These are phyloP conservation scores for Schizothorax lantsangensis DNA, from an alignment of 2,797 vertebrate genomes.

Conservation along the genomic window DNA sequence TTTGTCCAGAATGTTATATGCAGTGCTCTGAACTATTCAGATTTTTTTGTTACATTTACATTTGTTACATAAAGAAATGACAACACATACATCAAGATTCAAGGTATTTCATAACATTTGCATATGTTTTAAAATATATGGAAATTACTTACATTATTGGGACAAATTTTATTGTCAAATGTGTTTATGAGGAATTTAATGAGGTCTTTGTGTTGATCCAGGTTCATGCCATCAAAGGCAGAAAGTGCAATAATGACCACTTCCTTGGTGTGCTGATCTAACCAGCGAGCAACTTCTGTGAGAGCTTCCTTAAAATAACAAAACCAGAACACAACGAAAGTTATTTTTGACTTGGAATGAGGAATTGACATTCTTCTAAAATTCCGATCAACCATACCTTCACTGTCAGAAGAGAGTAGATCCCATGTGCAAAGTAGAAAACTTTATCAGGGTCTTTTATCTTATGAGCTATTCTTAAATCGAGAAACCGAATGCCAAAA, in stretches of 20 bases:
- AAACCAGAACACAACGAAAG: neutral
- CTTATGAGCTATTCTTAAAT: conserved; percentile 81
- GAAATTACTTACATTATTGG: conserved; percentile 72
- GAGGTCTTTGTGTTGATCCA: conserved; percentile 74
- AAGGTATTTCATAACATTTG: neutral
- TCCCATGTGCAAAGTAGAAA: conserved; percentile 81
- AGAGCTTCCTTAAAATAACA: conserved; percentile 73
- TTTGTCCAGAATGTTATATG: neutral
- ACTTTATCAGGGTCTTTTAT: conserved; percentile 64
- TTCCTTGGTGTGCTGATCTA: conserved; percentile 78
- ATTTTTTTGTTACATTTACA: neutral
- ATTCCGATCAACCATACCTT: conserved; percentile 70
- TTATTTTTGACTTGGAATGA: neutral
- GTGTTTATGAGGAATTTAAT: conserved; percentile 73
- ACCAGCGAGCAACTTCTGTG: conserved; percentile 76
- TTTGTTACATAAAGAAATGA: neutral
- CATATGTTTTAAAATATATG: neutral
- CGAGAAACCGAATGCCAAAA: conserved; percentile 80
- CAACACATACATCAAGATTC: neutral
- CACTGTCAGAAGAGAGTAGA: conserved; percentile 79
- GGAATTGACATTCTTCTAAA: neutral
- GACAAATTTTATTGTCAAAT: conserved; percentile 78
- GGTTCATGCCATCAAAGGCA: conserved; percentile 77
- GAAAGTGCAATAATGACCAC: conserved; percentile 80
- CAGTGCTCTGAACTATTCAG: neutral